phyloP scores from a whole-genome alignment of 1,140 invertebrate species.

The Manduca sexta region DNA sequence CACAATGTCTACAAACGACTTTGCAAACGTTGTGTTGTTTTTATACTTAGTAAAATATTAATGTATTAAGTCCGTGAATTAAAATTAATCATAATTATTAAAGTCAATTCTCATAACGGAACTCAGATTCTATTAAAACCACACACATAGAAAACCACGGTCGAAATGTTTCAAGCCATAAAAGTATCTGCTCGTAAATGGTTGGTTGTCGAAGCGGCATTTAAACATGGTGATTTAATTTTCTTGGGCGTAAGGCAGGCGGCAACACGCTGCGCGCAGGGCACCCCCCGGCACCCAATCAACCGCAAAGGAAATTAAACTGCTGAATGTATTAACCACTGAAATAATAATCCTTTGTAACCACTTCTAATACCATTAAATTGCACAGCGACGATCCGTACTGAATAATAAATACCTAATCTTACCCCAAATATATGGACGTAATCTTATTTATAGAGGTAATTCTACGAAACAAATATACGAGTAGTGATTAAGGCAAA shows the following conservation, averaged over 20 bases:
- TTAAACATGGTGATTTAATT: constrained; percentile 20
- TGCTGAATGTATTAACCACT: constrained; percentile 35
- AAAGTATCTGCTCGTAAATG: no score
- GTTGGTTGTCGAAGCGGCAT: constrained; percentile 9
- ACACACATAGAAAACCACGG: no score
- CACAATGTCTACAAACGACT: no score
- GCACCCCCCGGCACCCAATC: constrained; percentile 29
- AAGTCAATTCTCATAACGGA: no score
- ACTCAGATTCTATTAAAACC: no score
- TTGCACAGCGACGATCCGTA: neutral
- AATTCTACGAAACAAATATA: neutral
- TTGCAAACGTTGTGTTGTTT: no score
- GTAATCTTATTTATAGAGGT: constrained; percentile 2
- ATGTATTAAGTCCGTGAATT: no score
- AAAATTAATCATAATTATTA: no score
- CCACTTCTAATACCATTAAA: constrained; percentile 17
- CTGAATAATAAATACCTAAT: constrained; percentile 9
- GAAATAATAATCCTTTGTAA: constrained; percentile 34
- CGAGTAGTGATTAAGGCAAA: no score
- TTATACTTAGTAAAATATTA: no score
- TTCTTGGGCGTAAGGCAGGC: constrained; percentile 10
- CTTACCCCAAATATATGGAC: constrained; percentile 9
- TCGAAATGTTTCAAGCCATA: no score
- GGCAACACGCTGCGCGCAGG: neutral
- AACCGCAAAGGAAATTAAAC: constrained; percentile 44